These are phyloP conservation scores for Aleiodes sp. DNA, from an alignment of 1,140 invertebrate species.

Conservation along the genomic window DNA sequence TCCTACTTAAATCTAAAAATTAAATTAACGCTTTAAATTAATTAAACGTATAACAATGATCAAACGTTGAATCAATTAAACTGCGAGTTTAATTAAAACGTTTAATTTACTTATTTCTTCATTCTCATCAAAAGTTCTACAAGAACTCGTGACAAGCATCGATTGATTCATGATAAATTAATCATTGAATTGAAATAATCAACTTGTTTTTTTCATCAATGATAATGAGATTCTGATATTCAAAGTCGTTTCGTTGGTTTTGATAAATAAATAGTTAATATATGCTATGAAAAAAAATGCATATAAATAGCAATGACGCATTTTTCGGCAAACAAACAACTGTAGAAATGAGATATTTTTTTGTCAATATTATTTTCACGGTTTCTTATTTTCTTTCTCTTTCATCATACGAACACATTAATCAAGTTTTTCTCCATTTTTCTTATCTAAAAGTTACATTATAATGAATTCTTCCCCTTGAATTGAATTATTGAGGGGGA, in stretches of 20 bases:
- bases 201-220: too few relatives aligned
- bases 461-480: background rate
- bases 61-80: too few relatives aligned
- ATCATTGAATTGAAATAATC: too few relatives aligned
- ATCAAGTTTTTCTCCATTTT: too few relatives aligned
- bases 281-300: constrained; percentile 14
- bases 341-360: constrained; percentile 32
- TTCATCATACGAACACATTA: constrained; percentile 18
- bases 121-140: too few relatives aligned
- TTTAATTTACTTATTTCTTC: too few relatives aligned
- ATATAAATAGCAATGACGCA: background rate
- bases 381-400: constrained; percentile 20
- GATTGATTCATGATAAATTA: too few relatives aligned
- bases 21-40: constrained; percentile 28
- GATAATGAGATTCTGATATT: too few relatives aligned
- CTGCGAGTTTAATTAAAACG: too few relatives aligned
- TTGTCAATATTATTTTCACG: constrained; percentile 18
- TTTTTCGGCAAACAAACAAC: constrained; percentile 14
- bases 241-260: too few relatives aligned
- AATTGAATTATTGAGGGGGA: too few relatives aligned
- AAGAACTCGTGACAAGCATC: too few relatives aligned
- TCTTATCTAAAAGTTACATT: constrained; percentile 10
- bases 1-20: constrained; percentile 24
- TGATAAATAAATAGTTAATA: background rate
- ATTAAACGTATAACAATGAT: background rate